Conservation (phyloP, 2,113 vertebrate genomes). For the Sylvietta virens region DNA sequence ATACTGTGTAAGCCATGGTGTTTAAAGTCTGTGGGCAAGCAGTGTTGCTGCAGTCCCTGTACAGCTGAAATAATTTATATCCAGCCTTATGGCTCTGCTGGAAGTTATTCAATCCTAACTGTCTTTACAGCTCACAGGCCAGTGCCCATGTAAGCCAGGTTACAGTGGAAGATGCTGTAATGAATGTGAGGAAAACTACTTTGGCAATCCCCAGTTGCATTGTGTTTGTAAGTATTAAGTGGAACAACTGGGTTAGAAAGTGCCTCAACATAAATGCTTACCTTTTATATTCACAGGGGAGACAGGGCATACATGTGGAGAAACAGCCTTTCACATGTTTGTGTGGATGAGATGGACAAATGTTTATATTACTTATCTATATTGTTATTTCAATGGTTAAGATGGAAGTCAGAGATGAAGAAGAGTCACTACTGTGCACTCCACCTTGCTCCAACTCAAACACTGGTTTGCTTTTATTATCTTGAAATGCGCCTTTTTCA, state of each 20-base stretch:
- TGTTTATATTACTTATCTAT: background rate
- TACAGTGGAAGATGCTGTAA: constrained; percentile 75
- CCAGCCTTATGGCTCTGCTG: background rate
- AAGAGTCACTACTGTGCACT: background rate
- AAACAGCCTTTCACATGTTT: background rate
- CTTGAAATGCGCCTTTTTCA: background rate
- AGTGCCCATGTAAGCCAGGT: constrained; percentile 77
- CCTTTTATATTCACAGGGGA: background rate
- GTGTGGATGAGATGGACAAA: background rate
- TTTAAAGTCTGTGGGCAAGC: background rate
- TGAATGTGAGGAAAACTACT: constrained; percentile 81
- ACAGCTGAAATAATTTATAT: background rate
- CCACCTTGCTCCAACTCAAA: background rate
- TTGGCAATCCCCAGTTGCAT: constrained; percentile 69
- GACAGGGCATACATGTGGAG: background rate
- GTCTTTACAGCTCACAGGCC: constrained; percentile 80
- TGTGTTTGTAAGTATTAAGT: constrained; percentile 75
- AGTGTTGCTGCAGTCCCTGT: background rate
- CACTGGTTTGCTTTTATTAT: background rate
- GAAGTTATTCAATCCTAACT: background rate
- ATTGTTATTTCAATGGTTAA: background rate
- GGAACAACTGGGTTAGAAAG: background rate
- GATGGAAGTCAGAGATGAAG: background rate
- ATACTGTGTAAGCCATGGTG: background rate
- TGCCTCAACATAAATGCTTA: background rate